Evolutionary conservation across 1,140 invertebrate species (phyloP).

Genomic region (Bombus turneri): DNA sequence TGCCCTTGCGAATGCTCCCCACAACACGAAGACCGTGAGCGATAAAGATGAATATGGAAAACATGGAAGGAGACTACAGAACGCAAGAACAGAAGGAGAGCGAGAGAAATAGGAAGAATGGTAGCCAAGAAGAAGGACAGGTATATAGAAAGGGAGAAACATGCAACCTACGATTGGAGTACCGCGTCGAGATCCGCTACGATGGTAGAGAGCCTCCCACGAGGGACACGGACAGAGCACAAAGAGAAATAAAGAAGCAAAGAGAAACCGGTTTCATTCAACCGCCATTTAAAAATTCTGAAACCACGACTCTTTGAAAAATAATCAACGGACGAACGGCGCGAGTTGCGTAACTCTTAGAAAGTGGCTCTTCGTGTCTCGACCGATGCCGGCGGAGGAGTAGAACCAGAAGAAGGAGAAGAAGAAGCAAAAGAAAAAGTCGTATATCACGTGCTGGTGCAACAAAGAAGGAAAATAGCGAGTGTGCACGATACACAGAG

Average conservation of each 20-base stretch:
- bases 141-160: not conserved
- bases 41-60: conserved; percentile 35
- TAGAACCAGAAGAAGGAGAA: conserved; percentile 36
- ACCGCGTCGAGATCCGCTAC: conserved; percentile 49
- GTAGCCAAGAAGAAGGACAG: not conserved
- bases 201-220: conserved; percentile 56
- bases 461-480: conserved; percentile 46
- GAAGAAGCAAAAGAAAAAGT: not conserved
- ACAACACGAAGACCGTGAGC: conserved; percentile 11
- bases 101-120: not conserved
- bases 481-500: conserved; percentile 22
- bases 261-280: conserved; percentile 78
- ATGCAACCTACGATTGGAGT: conserved; percentile 41
- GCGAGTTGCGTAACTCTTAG: conserved; percentile 76
- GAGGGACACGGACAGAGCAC: conserved; percentile 18
- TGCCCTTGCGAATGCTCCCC: not conserved
- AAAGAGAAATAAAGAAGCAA: conserved; percentile 25
- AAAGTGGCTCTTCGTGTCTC: conserved; percentile 67
- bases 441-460: not conserved
- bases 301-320: conserved; percentile 74
- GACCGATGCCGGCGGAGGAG: conserved; percentile 28
- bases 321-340: conserved; percentile 75
- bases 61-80: not conserved
- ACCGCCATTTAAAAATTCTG: conserved; percentile 75
- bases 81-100: not conserved